phyloP scores from a whole-genome alignment of 37 sponge, comb jelly and placozoan species.

The Lycopodina hypogea region DNA sequence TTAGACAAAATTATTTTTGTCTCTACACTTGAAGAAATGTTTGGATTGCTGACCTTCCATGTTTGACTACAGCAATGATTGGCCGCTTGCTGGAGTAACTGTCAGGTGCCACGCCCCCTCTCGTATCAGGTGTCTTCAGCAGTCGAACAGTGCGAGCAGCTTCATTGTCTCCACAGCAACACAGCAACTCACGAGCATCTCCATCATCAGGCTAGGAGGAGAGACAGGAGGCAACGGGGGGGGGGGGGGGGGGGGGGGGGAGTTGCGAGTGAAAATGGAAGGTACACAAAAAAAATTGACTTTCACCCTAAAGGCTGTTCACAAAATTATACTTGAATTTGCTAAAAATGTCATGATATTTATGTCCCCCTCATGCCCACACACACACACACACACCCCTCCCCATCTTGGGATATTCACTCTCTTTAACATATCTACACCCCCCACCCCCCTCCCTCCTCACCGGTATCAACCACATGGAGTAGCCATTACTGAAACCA shows the following conservation, averaged over 20 bases:
- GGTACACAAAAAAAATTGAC: not conserved
- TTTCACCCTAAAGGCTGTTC: no score
- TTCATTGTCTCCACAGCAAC: slow-evolving; percentile 50
- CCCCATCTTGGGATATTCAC: no score
- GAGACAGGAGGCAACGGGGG: not conserved
- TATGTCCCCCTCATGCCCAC: no score
- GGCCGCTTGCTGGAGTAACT: slow-evolving; percentile 54
- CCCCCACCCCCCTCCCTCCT: not conserved
- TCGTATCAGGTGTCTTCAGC: slow-evolving; percentile 59
- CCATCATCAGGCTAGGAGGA: slow-evolving; percentile 45
- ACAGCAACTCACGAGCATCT: slow-evolving; percentile 71
- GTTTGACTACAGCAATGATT: slow-evolving; percentile 70
- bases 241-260: not conserved
- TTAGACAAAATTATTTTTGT: no score
- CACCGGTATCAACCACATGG: slow-evolving; percentile 59
- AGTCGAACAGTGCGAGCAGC: slow-evolving; percentile 43
- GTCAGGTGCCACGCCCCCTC: slow-evolving; percentile 24
- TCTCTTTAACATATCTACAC: no score
- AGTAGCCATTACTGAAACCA: slow-evolving; percentile 58
- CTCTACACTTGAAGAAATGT: no score
- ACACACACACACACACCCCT: no score
- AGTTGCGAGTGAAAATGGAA: not conserved
- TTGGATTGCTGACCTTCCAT: slow-evolving; percentile 33
- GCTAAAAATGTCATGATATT: no score
- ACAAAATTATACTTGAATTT: no score